A percentile compares a stretch with the other conserved stretches of the same genome.
Conservation (phyloP, 2,113 vertebrate species). For the Mobula hypostoma region DNA sequence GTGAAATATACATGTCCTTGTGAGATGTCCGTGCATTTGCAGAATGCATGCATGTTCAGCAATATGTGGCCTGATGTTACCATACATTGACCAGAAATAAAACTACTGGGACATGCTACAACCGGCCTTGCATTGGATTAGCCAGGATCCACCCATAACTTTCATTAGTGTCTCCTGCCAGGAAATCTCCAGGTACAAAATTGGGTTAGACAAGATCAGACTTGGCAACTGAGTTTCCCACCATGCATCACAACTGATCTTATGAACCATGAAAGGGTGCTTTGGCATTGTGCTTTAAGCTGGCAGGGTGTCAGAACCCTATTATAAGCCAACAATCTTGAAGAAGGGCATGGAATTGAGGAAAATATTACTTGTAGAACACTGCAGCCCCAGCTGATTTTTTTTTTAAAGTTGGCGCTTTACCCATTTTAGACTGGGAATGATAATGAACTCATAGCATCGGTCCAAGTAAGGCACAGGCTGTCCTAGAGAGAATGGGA, state of each 20-base stretch:
- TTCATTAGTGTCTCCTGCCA: not conserved
- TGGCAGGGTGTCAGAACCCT: not conserved
- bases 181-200: not conserved
- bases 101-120: not conserved
- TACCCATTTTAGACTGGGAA: not conserved
- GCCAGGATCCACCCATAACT: not conserved
- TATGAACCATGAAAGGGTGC: not conserved
- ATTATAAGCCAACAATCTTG: not conserved
- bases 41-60: not conserved
- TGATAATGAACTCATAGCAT: not conserved
- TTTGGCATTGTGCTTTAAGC: not conserved
- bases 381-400: not conserved
- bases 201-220: not conserved
- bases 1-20: not conserved
- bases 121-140: not conserved
- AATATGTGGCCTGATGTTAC: not conserved
- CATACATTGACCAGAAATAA: not conserved
- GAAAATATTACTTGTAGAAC: not conserved
- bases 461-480: not conserved
- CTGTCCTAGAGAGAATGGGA: not conserved
- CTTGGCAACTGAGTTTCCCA: not conserved
- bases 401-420: not conserved
- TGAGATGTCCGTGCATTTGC: too few relatives aligned
- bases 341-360: not conserved
- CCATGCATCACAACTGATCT: not conserved